phyloP scores from a whole-genome alignment of 2,797 vertebrate genomes.

The Pseudochirops corinnae region DNA sequence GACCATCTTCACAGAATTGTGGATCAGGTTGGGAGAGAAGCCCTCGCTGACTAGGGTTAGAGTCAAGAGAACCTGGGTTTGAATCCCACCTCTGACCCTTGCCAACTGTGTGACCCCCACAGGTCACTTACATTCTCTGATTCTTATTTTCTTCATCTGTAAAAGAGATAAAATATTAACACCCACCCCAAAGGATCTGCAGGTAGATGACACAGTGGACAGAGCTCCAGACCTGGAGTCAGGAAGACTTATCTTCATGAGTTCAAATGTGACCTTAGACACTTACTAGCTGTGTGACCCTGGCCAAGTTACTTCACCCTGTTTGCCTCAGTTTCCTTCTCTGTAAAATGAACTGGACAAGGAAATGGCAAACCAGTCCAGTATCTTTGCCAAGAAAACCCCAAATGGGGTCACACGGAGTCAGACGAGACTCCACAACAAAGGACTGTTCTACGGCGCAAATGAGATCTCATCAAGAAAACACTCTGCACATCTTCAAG shows the following conservation, averaged over 20 bases:
- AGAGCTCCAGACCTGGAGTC: neutral
- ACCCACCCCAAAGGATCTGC: neutral
- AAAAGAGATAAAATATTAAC: neutral
- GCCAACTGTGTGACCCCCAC: neutral
- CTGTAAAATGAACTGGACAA: neutral
- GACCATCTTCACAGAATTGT: neutral
- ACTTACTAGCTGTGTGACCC: neutral
- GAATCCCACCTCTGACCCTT: neutral
- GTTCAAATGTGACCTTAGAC: neutral
- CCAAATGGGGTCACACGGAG: neutral
- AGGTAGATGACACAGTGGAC: neutral
- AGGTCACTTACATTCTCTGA: neutral
- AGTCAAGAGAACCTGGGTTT: neutral
- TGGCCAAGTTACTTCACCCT: neutral
- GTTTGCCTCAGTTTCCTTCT: neutral
- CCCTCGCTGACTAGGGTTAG: neutral
- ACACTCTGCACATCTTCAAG: neutral
- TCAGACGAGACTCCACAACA: neutral
- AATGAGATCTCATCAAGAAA: neutral
- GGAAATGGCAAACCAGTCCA: neutral
- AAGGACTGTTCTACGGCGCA: neutral
- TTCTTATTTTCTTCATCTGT: neutral
- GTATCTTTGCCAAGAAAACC: neutral
- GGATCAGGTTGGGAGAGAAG: no score
- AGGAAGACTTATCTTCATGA: neutral